Evolutionary conservation across 2,797 vertebrate species (phyloP), one percentile per base, ranked within the genome.

Genomic region (Pangasius krempfi): DNA sequence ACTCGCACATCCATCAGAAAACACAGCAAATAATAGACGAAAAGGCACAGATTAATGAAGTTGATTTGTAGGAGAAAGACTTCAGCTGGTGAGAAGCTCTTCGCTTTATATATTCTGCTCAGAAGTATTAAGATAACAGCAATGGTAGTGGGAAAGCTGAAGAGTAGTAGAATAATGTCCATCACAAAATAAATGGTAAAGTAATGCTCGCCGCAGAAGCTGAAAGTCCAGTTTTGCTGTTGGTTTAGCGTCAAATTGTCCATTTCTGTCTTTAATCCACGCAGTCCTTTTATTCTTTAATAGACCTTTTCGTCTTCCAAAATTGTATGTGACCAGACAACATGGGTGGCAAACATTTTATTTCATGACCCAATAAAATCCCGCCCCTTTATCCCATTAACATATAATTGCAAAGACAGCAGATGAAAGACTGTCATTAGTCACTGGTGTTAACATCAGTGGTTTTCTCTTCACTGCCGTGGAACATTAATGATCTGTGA

Each of bases 61-160:
- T 25, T 50, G 62, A 86, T 18, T 33, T 88, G 56, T 3, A 90
- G 25, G 1, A 88, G 40, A 52, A 90, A 60, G 83, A 79, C 22
- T 22, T 90, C 86, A n/a, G 58, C 58, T 60, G 58, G 4, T 58
- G 80, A 72, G 25, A 50, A 70, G 27, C 27, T 50, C 37, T 27
- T 64, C 22, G 16, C 14, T 33, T 66, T 79, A 7, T 30, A 54
- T 16, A 33, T 40, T 27, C 14, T 80, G 13, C n/a, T 78, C 18
- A 86, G 40, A 33, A 78, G 73, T 44, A 47, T 27, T 10, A 25
- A 13, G 5, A 64, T 30, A 5, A 86, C 40, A 14, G 44, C 25
- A 6, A 22, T 30, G 27, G 72, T 86, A 9, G 10, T 7, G 14
- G 40, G 56, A 62, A 78, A 60, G 78, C 54, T 22, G 40, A 20